Base-by-base conservation (phyloP, 2,113 vertebrate species). In the Circaetus cinerascens region DNA sequence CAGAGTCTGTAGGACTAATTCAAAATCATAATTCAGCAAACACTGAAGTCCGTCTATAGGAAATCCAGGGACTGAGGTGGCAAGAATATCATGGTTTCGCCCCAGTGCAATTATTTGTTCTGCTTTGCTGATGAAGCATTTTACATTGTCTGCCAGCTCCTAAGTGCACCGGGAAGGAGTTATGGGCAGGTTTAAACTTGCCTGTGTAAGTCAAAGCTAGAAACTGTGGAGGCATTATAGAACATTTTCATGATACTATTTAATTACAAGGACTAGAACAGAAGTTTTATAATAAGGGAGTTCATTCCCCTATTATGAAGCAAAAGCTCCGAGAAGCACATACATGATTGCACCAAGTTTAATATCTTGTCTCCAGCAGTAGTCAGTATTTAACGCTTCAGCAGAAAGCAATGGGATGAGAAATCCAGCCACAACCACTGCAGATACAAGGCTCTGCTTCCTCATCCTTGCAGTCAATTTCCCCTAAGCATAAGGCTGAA, bases 401-500 rank as follows among this genome's bases (percentile, higher is more conserved):
- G 9, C 3, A 8, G 78, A 94, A 93, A 57, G 95, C 85, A 94
- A 71, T 15, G 67, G 57, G 75, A 96, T 87, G 76, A 80, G 67
- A 94, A 96, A 96, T 76, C 71, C 63, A 90, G 78, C 60, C 50
- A 88, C 83, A 72, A 40, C 67, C 32, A 69, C 80, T 74, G 53
- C 71, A 87, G 72, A 88, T 67, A 82, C 86, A 86, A 5, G 60
- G 79, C 60, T 87, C 60, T 89, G 80, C 48, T 83, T 94, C 68
- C 82, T 91, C 69, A 72, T 76, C 93, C 91, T 87, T 92, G 68
- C 57, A 95, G 77, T 78, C 91, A 69, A 90, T 95, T 91, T 95
- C 55, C 81, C 50, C 66, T 46, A 81, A 88, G 76, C 60, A 60
- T 64, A 97, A 97, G 59, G 71, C 34, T 92, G 79, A 93, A 89